Base-by-base conservation (phyloP, 1,140 invertebrate genomes). In the Zaprionus capensis region DNA sequence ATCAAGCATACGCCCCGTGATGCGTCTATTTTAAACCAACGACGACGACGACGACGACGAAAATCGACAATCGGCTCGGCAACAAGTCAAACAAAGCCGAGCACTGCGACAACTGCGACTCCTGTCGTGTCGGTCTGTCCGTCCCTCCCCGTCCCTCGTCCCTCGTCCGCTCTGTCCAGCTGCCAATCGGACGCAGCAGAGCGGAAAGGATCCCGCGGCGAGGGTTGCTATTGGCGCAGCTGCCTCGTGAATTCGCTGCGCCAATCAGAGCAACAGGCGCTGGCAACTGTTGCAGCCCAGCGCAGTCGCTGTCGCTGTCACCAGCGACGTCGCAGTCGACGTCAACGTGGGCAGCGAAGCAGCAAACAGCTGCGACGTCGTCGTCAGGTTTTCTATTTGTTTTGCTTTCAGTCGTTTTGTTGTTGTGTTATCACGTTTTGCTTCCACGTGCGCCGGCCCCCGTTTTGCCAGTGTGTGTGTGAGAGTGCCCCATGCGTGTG, bases 361-460 rank as follows among this genome's bases (percentile, higher is more conserved):
- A 65, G 62, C 65, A 69, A 74, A 73, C 65, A 61, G 58, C 76
- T 71, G 70, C 38, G 64, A 41, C 65, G 56, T 41, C 68, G 67
- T 82, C 57, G 82, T 88, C 86, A 83, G 86, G 81, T 90, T 90
- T 90, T 91, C 76, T 90, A 87, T 91, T 90, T 90, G 86, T 90
- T 90, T 91, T 90, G 86, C 78, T 85, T 86, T 62, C 81, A 80
- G 85, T 90, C 75, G 85, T 79, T 80, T 80, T 87, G 75, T 78
- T 85, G 65, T 91, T 82, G 80, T 75, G 71, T 75, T 91, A 92
- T 92, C 91, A 92, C 91, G 91, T 92, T 92, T 91, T 68, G 76
- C 76, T 82, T 82, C 84, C 91, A 92, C 91, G 91, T 92, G 91
- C 91, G 78, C 80, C 80, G 73, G 75, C 68, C 72, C 53, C 75